phyloP scores from a whole-genome alignment of 2,797 vertebrate species.

The Vespertilio murinus region DNA sequence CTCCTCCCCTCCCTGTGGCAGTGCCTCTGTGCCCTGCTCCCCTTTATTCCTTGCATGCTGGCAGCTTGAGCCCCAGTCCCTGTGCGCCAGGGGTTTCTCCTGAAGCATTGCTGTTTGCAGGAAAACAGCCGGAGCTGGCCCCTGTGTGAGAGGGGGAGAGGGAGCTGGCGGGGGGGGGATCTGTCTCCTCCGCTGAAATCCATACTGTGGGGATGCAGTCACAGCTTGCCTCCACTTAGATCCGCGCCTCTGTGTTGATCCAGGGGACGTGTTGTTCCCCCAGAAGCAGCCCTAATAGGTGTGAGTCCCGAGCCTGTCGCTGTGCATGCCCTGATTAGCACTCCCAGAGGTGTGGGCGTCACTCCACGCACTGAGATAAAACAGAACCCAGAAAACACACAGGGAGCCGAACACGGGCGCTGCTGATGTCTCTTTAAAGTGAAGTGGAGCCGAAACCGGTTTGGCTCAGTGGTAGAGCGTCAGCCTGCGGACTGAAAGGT shows the following conservation, averaged over 20 bases:
- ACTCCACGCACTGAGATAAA: constrained; percentile 32
- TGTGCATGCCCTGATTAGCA: constrained; percentile 51
- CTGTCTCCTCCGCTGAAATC: not conserved
- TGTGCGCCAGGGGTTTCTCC: not conserved
- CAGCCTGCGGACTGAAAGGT: no score
- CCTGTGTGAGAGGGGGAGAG: accelerated
- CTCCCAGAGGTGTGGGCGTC: constrained; percentile 54
- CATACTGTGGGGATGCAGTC: not conserved
- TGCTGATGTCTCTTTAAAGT: not conserved
- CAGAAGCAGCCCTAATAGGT: constrained; percentile 34
- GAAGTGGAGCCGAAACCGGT: not conserved
- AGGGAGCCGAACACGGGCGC: constrained; percentile 22
- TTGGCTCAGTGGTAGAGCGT: no score
- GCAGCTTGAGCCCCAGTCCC: not conserved
- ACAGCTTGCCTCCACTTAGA: constrained; percentile 69
- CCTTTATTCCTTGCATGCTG: not conserved
- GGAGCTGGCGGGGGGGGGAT: accelerated
- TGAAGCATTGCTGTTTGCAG: no score
- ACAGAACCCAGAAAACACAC: constrained; percentile 11
- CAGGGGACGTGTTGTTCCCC: constrained; percentile 50
- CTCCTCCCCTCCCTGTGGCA: not conserved
- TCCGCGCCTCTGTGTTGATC: constrained; percentile 64
- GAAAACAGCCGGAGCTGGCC: not conserved
- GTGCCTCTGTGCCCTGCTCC: not conserved
- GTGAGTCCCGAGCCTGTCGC: constrained; percentile 54